Evolutionary conservation across 2,888 invertebrate genomes (phyloP), one percentile per base, ranked within the genome.

Genomic region (Apotomis betuletana): DNA sequence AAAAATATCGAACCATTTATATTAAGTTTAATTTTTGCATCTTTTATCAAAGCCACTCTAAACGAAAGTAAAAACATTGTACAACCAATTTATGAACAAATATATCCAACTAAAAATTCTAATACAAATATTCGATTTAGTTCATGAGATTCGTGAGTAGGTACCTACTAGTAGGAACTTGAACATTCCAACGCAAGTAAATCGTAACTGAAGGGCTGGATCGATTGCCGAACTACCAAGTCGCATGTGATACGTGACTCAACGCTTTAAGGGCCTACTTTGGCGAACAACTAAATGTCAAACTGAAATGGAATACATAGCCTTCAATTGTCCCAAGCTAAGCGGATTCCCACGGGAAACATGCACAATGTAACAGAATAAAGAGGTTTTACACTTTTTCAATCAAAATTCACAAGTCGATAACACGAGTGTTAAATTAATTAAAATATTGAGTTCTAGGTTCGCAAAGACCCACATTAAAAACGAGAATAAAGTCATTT

Each of bases 201-300:
- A 61, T 55, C 54, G 59, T 60, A 67, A 61, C 49, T 15, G 41
- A 67, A 59, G 58, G 67, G 58, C 36, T n/a, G 41, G 55, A 72
- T 72, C 63, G 72, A 72, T 72, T 59, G 55, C 55, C 60, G 59
- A 44, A 49, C 15, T 57, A 67, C 62, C 63, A 57, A 69, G 49
- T 70, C 63, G 68, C 63, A 68, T 59, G 68, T 62, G 57, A 49
- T 63, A 72, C 72, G 72, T 72, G 72, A 67, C 67, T 68, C 46
- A 72, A 63, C 27, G 58, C 52, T 67, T 72, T 72, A 72, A 72
- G 72, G 67, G 44, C 72, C 68, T 68, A 59, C 62, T 72, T 72
- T 72, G 46, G n/a, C 52, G 55, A 58, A 67, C 54, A 36, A 63
- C 44, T 70, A 71, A 52, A 67, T 46, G 67, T 44, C 63, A 44